These are phyloP conservation scores for Philonicus albiceps DNA, from an alignment of 2,888 invertebrate species.

Conservation along the genomic window DNA sequence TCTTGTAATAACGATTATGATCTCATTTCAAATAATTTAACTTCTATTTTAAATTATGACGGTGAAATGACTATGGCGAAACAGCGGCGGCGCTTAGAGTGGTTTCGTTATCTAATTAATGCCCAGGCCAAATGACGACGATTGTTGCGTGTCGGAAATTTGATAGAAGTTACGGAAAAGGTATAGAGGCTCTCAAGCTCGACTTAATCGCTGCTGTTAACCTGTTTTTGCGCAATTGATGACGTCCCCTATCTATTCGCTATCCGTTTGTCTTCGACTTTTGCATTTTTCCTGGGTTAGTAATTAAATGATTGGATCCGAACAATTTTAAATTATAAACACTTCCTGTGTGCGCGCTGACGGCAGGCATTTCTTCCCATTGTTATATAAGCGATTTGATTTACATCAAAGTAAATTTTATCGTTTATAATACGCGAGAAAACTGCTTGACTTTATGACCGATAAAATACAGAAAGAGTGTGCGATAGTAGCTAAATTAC, in stretches of 20 bases:
- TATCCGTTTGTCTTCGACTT: background rate
- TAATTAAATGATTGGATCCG: background rate
- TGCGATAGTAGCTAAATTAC: background rate
- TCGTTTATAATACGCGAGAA: background rate
- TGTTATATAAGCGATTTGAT: background rate
- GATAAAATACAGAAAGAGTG: background rate
- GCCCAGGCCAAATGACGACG: background rate
- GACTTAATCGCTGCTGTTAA: background rate
- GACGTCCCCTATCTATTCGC: background rate
- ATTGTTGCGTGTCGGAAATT: background rate
- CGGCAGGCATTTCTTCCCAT: background rate
- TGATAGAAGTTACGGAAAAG: background rate
- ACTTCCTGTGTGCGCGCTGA: background rate
- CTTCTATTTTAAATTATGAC: background rate
- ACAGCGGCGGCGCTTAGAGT: background rate
- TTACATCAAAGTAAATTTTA: background rate
- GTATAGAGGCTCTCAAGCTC: background rate
- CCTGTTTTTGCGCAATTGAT: background rate
- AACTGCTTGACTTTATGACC: background rate
- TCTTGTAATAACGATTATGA: background rate
- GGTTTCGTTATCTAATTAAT: background rate
- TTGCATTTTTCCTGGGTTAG: background rate
- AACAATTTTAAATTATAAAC: background rate
- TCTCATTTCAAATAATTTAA: background rate
- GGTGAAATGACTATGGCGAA: background rate